Evolutionary conservation across 1,140 invertebrate genomes (phyloP), one percentile per base, ranked within the genome.

Genomic region (Calycopis cecrops): DNA sequence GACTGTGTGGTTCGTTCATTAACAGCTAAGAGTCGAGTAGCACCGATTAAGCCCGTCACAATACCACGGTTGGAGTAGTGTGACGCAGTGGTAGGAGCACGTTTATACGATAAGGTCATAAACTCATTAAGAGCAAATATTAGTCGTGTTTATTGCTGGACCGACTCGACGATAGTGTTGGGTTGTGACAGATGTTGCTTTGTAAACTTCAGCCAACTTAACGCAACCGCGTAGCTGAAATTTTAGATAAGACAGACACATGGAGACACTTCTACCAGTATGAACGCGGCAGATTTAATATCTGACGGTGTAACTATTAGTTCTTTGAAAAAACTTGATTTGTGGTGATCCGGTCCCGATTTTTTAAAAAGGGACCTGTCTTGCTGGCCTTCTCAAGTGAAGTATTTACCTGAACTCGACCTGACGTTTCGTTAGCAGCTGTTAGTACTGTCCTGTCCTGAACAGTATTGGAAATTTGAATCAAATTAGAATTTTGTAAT

Each of bases 21-120:
- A 34, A 1, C 56, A 8, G 58, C 59, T 21, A 62, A 63, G 16
- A 51, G 55, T 52, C 50, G 57, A 11, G 62, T 60, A 9, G 54
- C 57, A 3, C 57, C 62, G 1, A 21, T 63, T 9, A 63, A 63
- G 37, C 14, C 54, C 1, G 57, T 40, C 0, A 64, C 58, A 3
- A 64, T 64, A 7, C 62, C 58, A 2, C 51, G 58, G 16, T 42
- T 64, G 9, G 62, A 64, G 35, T n/a, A 57, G 0, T 64, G 62
- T 42, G 57, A 57, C 3, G 57, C 57, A 6, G 9, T 59, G 12
- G 21, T 59, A 21, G 62, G 57, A 33, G 33, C 35, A 4, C 52
- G 55, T 12, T 21, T 64, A 11, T 64, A 58, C 44, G 52, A 64
- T 28, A 60, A 60, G 42, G 55, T 42, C 18, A 35, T 48, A 4